Conservation (phyloP, 2,113 vertebrate species). For the Struthio camelus region DNA sequence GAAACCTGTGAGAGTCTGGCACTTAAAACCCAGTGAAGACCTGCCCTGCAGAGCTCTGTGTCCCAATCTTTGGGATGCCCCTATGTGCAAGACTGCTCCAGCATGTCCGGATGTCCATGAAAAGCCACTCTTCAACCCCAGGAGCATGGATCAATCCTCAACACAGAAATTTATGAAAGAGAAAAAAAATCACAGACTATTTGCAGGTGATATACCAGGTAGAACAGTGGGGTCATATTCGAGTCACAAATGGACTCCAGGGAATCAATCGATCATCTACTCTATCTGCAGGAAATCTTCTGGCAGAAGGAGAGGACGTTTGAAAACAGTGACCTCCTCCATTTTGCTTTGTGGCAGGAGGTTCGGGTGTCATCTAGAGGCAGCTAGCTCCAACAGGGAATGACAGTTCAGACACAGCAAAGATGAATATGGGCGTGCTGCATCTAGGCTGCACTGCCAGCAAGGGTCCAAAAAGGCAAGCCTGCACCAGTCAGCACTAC, state of each 20-base stretch:
- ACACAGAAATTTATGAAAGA: not conserved
- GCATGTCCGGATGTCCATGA: not conserved
- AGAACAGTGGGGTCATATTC: accelerated
- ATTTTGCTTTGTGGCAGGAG: not conserved
- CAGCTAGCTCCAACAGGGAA: not conserved
- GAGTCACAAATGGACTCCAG: not conserved
- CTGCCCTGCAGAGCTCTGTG: not conserved
- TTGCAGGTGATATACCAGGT: not conserved
- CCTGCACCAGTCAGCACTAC: not conserved
- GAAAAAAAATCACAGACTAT: not conserved
- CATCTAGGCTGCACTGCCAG: not conserved
- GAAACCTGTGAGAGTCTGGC: accelerated
- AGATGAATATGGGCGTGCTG: not conserved
- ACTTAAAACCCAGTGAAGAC: accelerated
- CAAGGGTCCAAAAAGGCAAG: not conserved
- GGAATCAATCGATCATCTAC: not conserved
- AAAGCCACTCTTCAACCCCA: not conserved
- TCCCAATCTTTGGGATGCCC: not conserved
- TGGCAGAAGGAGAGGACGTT: not conserved
- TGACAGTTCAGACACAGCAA: not conserved
- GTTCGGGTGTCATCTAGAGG: not conserved
- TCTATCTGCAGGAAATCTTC: not conserved
- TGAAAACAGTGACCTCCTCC: not conserved
- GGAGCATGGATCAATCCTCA: not conserved
- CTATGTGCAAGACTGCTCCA: not conserved